Evolutionary conservation across 2,797 vertebrate species (phyloP).

Genomic region (Anguilla megastoma): DNA sequence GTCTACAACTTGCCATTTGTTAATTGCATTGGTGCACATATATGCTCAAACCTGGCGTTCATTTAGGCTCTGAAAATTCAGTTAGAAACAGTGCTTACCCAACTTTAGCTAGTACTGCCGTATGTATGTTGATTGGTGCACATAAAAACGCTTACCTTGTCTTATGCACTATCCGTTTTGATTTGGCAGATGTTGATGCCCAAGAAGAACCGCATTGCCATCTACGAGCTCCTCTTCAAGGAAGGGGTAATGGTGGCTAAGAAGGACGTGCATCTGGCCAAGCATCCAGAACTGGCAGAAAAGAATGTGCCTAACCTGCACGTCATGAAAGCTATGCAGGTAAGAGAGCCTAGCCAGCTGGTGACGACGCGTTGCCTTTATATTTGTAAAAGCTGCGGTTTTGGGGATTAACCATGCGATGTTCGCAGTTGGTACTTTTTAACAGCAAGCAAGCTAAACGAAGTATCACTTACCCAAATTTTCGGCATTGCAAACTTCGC

Average conservation of each 20-base stretch:
- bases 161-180: background rate
- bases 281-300: constrained; percentile 94
- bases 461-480: background rate
- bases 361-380: background rate
- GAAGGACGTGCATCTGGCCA: constrained; percentile 95
- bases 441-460: background rate
- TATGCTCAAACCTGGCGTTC: background rate
- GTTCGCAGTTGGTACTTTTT: background rate
- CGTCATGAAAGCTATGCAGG: constrained; percentile 99
- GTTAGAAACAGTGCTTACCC: background rate
- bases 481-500: background rate
- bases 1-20: background rate
- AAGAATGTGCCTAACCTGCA: constrained; percentile 99
- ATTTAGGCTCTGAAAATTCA: background rate
- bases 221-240: constrained; percentile 98
- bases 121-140: background rate
- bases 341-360: constrained; percentile 51
- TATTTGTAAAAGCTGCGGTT: background rate
- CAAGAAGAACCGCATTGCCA: constrained; percentile 98
- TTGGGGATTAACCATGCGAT: background rate
- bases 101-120: background rate
- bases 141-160: background rate
- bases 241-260: constrained; percentile 99
- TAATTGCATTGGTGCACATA: background rate
- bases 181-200: constrained; percentile 96